Evolutionary conservation across 2,797 vertebrate genomes (phyloP).

Genomic region (Benthosema pterotum): DNA sequence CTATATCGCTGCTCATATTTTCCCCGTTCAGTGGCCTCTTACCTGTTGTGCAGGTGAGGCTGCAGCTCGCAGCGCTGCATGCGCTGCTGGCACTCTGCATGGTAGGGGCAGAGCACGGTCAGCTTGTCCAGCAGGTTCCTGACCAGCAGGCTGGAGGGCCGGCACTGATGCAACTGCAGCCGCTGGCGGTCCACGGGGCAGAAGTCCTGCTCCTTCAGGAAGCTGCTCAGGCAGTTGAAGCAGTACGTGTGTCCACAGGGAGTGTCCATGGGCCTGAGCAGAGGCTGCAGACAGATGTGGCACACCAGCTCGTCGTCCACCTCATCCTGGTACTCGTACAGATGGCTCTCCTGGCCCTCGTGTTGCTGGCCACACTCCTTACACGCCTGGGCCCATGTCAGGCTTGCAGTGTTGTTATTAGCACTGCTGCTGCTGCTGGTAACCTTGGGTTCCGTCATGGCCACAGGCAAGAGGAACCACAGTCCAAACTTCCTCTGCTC

Average conservation of each 20-base stretch:
- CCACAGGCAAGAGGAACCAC: constrained; percentile 41
- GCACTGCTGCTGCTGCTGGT: constrained; percentile 26
- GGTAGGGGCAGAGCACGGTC: constrained; percentile 85
- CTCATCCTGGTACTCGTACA: constrained; percentile 93
- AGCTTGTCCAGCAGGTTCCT: constrained; percentile 92
- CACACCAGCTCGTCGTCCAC: constrained; percentile 93
- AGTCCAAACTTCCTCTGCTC: constrained; percentile 34
- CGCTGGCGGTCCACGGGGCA: constrained; percentile 91
- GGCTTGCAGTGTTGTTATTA: constrained; percentile 22
- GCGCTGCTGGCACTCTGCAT: constrained; percentile 80
- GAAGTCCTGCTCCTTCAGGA: constrained; percentile 91
- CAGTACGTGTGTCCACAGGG: constrained; percentile 94
- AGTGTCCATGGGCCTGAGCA: constrained; percentile 92
- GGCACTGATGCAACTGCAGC: constrained; percentile 88
- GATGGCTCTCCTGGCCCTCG: constrained; percentile 84
- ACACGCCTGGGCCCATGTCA: constrained; percentile 83
- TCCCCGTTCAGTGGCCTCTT: constrained; percentile 18
- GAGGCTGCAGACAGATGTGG: constrained; percentile 93
- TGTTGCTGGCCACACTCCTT: constrained; percentile 90
- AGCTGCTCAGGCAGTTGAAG: constrained; percentile 89
- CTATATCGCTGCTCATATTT: too few species aligned
- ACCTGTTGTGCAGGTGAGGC: constrained; percentile 93
- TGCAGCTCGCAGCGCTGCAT: constrained; percentile 94
- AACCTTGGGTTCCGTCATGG: constrained; percentile 73
- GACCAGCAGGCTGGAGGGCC: constrained; percentile 89